These are phyloP conservation scores for Pelecanus crispus DNA, from an alignment of 2,113 vertebrate species.

Conservation along the genomic window DNA sequence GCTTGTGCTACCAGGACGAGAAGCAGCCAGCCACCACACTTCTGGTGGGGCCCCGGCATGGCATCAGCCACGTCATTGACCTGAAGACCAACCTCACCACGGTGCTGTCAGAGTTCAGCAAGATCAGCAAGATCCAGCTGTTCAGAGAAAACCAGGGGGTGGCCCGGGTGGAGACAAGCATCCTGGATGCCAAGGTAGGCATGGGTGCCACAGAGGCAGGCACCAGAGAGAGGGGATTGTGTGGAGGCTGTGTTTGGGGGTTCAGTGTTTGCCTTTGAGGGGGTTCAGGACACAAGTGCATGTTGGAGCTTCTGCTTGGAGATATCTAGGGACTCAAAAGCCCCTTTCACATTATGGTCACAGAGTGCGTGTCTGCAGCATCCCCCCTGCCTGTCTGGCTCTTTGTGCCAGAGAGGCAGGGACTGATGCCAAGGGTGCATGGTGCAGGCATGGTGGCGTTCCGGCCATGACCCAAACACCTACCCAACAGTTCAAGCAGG, in stretches of 20 bases:
- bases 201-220: rapidly evolving
- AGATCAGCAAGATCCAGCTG: slow-evolving; percentile 95
- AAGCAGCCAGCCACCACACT: slow-evolving; percentile 93
- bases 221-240: background rate
- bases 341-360: rapidly evolving
- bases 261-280: background rate
- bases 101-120: slow-evolving; percentile 93
- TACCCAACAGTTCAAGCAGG: background rate
- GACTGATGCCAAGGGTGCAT: rapidly evolving
- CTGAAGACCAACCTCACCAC: slow-evolving; percentile 98
- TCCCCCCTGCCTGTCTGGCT: background rate
- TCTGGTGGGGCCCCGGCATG: slow-evolving; percentile 93
- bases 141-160: slow-evolving; percentile 94
- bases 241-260: background rate
- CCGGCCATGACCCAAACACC: background rate
- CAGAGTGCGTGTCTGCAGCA: background rate
- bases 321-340: background rate
- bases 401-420: background rate
- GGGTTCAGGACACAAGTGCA: background rate
- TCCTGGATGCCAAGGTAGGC: slow-evolving; percentile 92
- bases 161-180: slow-evolving; percentile 92
- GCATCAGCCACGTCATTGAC: slow-evolving; percentile 98
- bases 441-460: rapidly evolving
- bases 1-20: slow-evolving; percentile 77
- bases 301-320: background rate